These are phyloP conservation scores for Danaus chrysippus DNA, from an alignment of 2,888 invertebrate species.

Conservation along the genomic window DNA sequence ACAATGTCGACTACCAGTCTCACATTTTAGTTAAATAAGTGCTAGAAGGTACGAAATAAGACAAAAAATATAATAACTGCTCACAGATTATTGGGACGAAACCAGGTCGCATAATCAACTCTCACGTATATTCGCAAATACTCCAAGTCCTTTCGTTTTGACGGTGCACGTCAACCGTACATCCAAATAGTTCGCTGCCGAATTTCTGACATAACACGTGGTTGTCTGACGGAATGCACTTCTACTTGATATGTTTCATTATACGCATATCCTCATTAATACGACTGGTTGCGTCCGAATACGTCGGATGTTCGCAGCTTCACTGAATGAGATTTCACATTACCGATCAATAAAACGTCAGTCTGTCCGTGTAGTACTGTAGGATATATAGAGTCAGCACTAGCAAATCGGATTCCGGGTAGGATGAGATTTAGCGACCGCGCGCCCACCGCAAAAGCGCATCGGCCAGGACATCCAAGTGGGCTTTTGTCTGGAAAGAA, in stretches of 20 bases:
- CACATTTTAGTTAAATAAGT: constrained; percentile 77
- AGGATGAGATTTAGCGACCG: constrained; percentile 84
- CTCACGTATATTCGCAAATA: constrained; percentile 30
- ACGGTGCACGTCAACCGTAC: constrained; percentile 19
- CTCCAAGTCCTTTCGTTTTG: constrained; percentile 33
- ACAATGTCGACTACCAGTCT: constrained; percentile 79
- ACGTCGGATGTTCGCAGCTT: constrained; percentile 61
- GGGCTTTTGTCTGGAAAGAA: constrained; percentile 92
- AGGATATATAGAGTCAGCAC: constrained; percentile 47
- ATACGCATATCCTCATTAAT: constrained; percentile 59
- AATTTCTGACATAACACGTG: constrained; percentile 72
- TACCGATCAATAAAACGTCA: constrained; percentile 50
- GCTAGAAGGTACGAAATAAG: constrained; percentile 73
- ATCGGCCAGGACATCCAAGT: constrained; percentile 95
- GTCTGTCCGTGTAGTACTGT: constrained; percentile 57
- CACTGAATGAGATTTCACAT: constrained; percentile 60
- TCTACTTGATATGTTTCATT: constrained; percentile 78
- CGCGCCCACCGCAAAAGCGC: constrained; percentile 96
- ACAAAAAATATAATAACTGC: constrained; percentile 63
- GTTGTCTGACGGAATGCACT: constrained; percentile 68
- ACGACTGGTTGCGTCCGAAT: constrained; percentile 71
- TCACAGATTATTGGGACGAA: constrained; percentile 66
- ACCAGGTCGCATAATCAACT: constrained; percentile 48
- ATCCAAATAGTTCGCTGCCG: constrained; percentile 47
- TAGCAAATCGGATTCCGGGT: constrained; percentile 46